Base-by-base conservation (phyloP, 2,797 vertebrate species). In the Luscinia luscinia region DNA sequence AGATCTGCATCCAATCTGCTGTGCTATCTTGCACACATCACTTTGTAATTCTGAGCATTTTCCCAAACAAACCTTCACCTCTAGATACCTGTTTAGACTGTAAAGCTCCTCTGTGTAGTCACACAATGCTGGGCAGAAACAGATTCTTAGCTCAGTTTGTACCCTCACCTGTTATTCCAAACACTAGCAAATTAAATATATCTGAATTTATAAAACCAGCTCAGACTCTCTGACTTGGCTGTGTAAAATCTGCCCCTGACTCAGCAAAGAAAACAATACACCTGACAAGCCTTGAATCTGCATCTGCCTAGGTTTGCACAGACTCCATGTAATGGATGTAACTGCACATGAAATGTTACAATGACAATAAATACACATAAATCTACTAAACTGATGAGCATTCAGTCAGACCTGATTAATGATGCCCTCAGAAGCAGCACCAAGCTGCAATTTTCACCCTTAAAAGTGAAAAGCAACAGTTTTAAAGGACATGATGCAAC, bases 281-380 rank as follows among this genome's bases (percentile, higher is more conserved):
- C 54, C 40, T 75, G 51, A 73, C 1, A 9, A 78, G 34, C 43
- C 48, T 72, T 69, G 84, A 58, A 87, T 92, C 36, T 78, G 58
- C 62, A 84, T 81, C 62, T 64, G 51, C 55, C 76, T 73, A 27
- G 5, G n/a, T 89, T 89, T 83, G 49, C 64, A 82, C 18, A 8
- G 49, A 19, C 57, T 84, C 38, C 1, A 0, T 59, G 54, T 87
- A 95, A 93, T 54, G 80, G 73, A 92, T 94, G 51, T 69, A 94
- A 93, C 51, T 6, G 73, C 58, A 89, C 73, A 73, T 84, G 69
- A 94, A 95, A 94, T 57, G 92, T 91, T 92, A 91, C 87, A 89
- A 34, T 87, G 90, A 89, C 81, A 91, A 93, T 80, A 94, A 87
- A 95, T 75, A 92, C 84, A 89, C 69, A 94, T 96, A 94, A 90